A percentile compares a stretch with the other conserved stretches of the same genome.
These are phyloP conservation scores for Gallirallus australis DNA, from an alignment of 2,797 vertebrate species.

Conservation along the genomic window DNA sequence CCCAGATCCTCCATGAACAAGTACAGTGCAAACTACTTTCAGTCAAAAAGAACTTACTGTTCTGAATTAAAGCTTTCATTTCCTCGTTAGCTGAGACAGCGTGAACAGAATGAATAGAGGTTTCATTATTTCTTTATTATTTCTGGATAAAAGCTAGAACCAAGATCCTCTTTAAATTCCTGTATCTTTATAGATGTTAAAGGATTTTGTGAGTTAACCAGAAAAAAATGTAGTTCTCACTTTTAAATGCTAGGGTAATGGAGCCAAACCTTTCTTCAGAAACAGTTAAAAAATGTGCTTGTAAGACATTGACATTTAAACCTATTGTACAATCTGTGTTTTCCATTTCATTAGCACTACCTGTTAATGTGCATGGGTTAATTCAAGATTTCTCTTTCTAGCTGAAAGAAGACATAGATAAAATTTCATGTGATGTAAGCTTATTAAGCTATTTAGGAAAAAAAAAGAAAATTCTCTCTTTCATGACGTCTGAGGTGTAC, in stretches of 20 bases:
- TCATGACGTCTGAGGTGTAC: background rate
- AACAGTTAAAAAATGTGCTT: constrained; percentile 12
- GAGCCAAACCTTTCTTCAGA: constrained; percentile 11
- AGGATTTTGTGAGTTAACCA: background rate
- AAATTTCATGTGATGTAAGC: background rate
- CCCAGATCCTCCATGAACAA: background rate
- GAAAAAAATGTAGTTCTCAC: background rate
- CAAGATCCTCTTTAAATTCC: background rate
- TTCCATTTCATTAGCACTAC: background rate
- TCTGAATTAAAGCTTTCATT: constrained; percentile 1
- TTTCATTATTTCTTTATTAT: constrained; percentile 1
- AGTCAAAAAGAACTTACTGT: background rate
- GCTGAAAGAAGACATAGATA: background rate
- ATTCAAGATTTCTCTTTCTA: background rate
- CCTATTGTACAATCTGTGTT: background rate
- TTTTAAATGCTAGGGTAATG: background rate
- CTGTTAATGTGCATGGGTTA: background rate
- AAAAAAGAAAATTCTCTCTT: background rate
- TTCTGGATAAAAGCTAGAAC: constrained; percentile 23
- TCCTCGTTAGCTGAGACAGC: constrained; percentile 43
- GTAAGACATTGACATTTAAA: constrained; percentile 9
- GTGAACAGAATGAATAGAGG: background rate
- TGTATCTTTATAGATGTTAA: background rate
- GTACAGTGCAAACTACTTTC: background rate
- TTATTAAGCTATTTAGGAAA: background rate